These are phyloP conservation scores for Spatula versicolor DNA, from an alignment of 2,797 vertebrate species.

Conservation along the genomic window DNA sequence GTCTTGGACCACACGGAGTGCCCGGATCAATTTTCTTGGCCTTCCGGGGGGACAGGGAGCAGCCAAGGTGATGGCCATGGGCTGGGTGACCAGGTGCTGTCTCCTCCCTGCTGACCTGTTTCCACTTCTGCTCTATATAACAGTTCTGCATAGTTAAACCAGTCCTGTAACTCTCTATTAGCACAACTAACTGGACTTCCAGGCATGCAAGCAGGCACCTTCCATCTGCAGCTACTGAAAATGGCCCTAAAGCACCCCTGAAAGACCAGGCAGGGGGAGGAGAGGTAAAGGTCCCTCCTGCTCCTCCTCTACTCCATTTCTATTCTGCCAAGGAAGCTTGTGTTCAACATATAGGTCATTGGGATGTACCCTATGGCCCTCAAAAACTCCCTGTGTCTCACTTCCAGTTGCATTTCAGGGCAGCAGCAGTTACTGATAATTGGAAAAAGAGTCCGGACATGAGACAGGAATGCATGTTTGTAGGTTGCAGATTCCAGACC, in stretches of 20 bases:
- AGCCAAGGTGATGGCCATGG: neutral
- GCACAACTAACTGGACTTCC: neutral
- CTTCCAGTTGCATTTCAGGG: neutral
- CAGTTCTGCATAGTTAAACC: neutral
- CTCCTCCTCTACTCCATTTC: neutral
- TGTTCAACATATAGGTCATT: neutral
- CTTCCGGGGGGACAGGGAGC: neutral
- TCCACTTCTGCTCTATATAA: neutral
- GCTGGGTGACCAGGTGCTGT: neutral
- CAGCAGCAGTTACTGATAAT: neutral
- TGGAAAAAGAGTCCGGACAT: neutral
- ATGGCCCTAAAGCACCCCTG: neutral
- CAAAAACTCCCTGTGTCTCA: neutral
- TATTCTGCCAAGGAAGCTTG: neutral
- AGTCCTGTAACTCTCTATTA: neutral
- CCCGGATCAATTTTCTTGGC: rapidly evolving
- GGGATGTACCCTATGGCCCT: neutral
- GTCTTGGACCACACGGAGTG: neutral
- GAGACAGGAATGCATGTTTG: neutral
- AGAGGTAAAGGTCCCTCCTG: neutral
- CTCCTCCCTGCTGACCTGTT: rapidly evolving
- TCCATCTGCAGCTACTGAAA: neutral
- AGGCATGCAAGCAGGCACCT: rapidly evolving
- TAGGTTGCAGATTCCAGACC: neutral
- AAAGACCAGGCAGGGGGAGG: neutral